These are phyloP conservation scores for Pegea sp. DNA, from an alignment of 23 tunicate species.

Conservation along the genomic window DNA sequence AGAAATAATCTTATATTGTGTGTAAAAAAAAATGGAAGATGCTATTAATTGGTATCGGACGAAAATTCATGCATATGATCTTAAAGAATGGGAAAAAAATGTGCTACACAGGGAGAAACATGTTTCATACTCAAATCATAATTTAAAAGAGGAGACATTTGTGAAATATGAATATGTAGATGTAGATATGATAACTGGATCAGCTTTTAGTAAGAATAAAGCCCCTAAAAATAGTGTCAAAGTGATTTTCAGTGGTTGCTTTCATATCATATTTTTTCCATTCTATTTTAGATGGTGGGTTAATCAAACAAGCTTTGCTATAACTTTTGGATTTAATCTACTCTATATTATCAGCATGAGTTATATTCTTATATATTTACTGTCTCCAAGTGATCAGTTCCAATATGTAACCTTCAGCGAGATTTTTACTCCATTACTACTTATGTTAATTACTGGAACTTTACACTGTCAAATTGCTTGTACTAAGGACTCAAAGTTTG, in stretches of 20 bases:
- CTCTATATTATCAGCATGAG: too few relatives aligned
- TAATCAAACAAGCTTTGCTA: slow-evolving; percentile 20
- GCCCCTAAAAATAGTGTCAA: slow-evolving; percentile 22
- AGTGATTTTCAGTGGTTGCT: slow-evolving; percentile 10
- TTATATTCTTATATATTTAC: too few relatives aligned
- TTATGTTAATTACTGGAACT: slow-evolving; percentile 27
- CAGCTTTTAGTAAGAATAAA: slow-evolving; percentile 72
- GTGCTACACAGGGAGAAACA: slow-evolving; percentile 56
- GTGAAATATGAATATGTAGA: slow-evolving; percentile 14
- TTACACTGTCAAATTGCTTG: slow-evolving; percentile 81
- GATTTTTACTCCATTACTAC: slow-evolving; percentile 21
- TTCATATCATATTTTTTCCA: slow-evolving; percentile 33
- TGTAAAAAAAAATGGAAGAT: not conserved
- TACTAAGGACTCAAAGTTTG: slow-evolving; percentile 8
- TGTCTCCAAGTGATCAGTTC: not conserved
- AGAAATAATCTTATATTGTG: too few relatives aligned
- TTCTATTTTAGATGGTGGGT: slow-evolving; percentile 54
- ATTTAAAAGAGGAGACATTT: not conserved
- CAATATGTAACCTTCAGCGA: slow-evolving; percentile 13
- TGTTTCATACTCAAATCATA: not conserved
- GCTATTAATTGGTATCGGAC: not conserved
- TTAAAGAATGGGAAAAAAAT: slow-evolving; percentile 87
- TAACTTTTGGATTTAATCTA: slow-evolving; percentile 7
- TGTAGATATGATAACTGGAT: slow-evolving; percentile 74
- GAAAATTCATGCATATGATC: slow-evolving; percentile 65